A percentile compares a stretch with the other conserved stretches of the same genome.
phyloP scores from a whole-genome alignment of 2,797 vertebrate species.

The Bovichtus variegatus region DNA sequence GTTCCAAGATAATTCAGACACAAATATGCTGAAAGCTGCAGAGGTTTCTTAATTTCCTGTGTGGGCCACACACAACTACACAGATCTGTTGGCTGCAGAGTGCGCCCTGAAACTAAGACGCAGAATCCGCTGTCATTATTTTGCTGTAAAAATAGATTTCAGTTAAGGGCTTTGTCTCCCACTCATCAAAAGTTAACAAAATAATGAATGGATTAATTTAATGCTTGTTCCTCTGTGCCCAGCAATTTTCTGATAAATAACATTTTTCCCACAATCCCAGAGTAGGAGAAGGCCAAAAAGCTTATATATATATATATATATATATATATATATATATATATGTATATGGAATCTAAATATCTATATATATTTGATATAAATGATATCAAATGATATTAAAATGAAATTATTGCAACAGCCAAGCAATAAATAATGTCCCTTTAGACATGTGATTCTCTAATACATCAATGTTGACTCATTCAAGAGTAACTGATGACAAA shows the following conservation, averaged over 20 bases:
- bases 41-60: slow-evolving; percentile 91
- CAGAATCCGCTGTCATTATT: slow-evolving; percentile 73
- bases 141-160: slow-evolving; percentile 78
- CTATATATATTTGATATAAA: too few species aligned
- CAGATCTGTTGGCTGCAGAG: slow-evolving; percentile 68
- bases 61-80: slow-evolving; percentile 84
- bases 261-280: slow-evolving; percentile 32
- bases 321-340: too few species aligned
- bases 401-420: not conserved
- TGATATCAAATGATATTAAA: slow-evolving; percentile 7
- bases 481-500: slow-evolving; percentile 20
- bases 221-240: slow-evolving; percentile 36
- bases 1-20: slow-evolving; percentile 86
- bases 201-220: slow-evolving; percentile 64
- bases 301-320: too few species aligned
- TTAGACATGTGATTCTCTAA: not conserved
- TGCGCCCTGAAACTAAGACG: slow-evolving; percentile 68
- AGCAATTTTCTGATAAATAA: slow-evolving; percentile 44
- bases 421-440: not conserved
- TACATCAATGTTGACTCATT: slow-evolving; percentile 2
- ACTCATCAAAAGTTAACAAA: slow-evolving; percentile 70
- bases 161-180: slow-evolving; percentile 58
- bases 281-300: slow-evolving; percentile 14
- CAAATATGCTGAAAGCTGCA: slow-evolving; percentile 87
- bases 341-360: too few species aligned